phyloP scores from a whole-genome alignment of 2,113 vertebrate species.

The Blennius ocellaris region DNA sequence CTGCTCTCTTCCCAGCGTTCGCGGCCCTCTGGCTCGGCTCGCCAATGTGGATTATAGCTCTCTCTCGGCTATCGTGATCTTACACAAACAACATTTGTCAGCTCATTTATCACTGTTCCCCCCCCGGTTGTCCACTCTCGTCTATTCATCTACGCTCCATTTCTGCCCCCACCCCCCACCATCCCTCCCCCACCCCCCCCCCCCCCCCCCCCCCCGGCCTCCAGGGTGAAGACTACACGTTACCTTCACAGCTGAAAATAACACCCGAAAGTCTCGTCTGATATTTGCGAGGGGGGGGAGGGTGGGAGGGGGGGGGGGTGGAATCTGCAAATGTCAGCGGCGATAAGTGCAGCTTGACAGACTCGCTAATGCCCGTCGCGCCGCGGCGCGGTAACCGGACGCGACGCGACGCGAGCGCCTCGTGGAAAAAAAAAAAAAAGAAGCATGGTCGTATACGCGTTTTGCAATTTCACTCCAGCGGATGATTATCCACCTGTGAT shows the following conservation, averaged over 20 bases:
- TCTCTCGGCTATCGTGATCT: slow-evolving; percentile 81
- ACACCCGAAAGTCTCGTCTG: slow-evolving; percentile 66
- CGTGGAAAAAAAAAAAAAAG: slow-evolving; percentile 7
- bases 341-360: slow-evolving; percentile 59
- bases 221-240: slow-evolving; percentile 70
- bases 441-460: not conserved
- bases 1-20: slow-evolving; percentile 31
- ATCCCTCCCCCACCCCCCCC: too few species aligned
- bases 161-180: too few species aligned
- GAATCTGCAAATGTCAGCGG: slow-evolving; percentile 66
- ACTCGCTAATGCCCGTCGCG: slow-evolving; percentile 28
- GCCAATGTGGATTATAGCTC: slow-evolving; percentile 74
- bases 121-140: slow-evolving; percentile 79
- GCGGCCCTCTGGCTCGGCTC: slow-evolving; percentile 63
- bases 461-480: slow-evolving; percentile 21
- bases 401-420: slow-evolving; percentile 7
- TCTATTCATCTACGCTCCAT: slow-evolving; percentile 76
- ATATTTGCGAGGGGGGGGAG: slow-evolving; percentile 67
- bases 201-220: slow-evolving; percentile 69
- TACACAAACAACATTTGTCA: slow-evolving; percentile 86
- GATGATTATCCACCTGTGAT: slow-evolving; percentile 33
- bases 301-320: too few species aligned
- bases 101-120: slow-evolving; percentile 84
- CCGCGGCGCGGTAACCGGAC: slow-evolving; percentile 15
- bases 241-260: slow-evolving; percentile 72